These are phyloP conservation scores for Clunio marinus DNA, from an alignment of 2,888 invertebrate genomes.

Conservation along the genomic window DNA sequence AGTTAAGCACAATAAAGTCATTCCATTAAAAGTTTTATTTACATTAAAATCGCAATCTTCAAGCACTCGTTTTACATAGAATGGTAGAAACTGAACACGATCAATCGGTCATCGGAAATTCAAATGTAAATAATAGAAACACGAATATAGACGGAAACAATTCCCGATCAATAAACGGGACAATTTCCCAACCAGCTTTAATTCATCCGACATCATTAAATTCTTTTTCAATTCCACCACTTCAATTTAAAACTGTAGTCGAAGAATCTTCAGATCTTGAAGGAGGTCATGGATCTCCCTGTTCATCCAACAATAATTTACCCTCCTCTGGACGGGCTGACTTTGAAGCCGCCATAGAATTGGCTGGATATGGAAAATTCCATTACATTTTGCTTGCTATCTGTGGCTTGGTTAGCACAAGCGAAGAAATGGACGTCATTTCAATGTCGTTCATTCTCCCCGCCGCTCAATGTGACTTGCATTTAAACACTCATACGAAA, in stretches of 20 bases:
- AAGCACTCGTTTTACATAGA: too few species aligned
- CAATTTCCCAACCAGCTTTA: conserved; percentile 43
- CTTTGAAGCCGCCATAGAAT: conserved; percentile 82
- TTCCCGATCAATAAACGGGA: too few species aligned
- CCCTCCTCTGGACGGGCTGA: conserved; percentile 56
- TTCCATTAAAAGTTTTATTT: too few species aligned
- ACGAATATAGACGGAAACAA: too few species aligned
- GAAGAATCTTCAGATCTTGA: conserved; percentile 42
- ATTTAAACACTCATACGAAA: conserved; percentile 79
- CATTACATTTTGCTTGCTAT: conserved; percentile 84
- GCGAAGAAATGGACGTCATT: conserved; percentile 94
- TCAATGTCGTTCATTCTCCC: conserved; percentile 93
- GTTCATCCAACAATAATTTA: conserved; percentile 16
- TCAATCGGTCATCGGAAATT: conserved; percentile 74
- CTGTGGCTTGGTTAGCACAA: conserved; percentile 90
- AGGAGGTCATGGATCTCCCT: neutral
- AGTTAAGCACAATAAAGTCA: too few species aligned
- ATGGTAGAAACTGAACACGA: conserved; percentile 87
- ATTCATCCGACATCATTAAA: conserved; percentile 45
- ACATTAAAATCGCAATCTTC: too few species aligned
- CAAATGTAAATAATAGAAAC: conserved; percentile 79
- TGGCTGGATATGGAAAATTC: conserved; percentile 69
- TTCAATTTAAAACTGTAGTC: too few species aligned
- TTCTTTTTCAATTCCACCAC: too few species aligned
- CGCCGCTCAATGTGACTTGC: conserved; percentile 87